Conservation (phyloP, 2,113 vertebrate genomes). For the Nettapus auritus region DNA sequence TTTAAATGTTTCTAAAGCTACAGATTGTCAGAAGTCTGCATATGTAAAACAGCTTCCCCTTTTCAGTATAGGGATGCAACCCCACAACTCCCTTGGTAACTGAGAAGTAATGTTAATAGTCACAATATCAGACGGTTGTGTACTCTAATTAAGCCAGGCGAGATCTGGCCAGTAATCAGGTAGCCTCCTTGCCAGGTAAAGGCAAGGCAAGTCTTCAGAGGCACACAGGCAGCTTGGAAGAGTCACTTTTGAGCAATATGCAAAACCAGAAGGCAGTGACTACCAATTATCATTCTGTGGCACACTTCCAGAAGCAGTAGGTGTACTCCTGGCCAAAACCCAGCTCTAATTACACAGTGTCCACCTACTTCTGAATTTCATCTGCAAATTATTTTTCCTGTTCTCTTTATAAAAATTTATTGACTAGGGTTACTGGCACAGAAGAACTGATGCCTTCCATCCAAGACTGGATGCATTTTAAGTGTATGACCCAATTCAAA, state of each 20-base stretch:
- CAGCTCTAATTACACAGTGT: conserved; percentile 50
- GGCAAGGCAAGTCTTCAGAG: background rate
- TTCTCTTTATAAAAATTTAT: background rate
- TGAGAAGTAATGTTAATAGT: background rate
- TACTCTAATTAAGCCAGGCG: background rate
- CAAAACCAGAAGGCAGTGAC: conserved; percentile 24
- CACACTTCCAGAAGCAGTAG: conserved; percentile 12
- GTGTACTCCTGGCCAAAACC: conserved; percentile 46
- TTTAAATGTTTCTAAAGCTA: background rate
- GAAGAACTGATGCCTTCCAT: background rate
- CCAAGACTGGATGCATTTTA: background rate
- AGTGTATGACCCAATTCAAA: background rate
- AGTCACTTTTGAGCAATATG: background rate
- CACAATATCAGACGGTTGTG: background rate
- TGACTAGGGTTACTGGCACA: background rate
- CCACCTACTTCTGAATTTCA: conserved; percentile 48
- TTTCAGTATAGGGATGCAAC: background rate
- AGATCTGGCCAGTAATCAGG: background rate
- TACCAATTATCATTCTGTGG: conserved; percentile 29
- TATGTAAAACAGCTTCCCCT: background rate
- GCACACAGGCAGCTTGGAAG: background rate
- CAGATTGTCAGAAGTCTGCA: background rate
- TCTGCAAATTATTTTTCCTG: conserved; percentile 18
- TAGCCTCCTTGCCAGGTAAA: background rate
- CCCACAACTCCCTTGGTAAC: background rate